Evolutionary conservation across 2,888 invertebrate species (phyloP).

Genomic region (Lypha dubia): DNA sequence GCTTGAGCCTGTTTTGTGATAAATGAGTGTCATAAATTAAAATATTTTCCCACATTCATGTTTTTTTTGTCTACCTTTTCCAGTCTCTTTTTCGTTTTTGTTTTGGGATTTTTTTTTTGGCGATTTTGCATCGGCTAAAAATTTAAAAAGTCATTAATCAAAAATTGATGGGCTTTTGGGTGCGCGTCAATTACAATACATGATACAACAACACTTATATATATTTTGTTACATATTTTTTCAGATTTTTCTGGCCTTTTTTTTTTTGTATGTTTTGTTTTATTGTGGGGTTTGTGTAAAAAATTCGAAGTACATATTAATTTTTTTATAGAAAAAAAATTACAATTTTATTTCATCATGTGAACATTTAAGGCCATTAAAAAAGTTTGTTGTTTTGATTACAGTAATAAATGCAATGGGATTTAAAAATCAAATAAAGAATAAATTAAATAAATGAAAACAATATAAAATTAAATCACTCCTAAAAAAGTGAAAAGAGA

Average conservation of each 20-base stretch:
- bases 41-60: slow-evolving; percentile 58
- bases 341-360: slow-evolving; percentile 67
- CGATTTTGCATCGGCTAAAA: slow-evolving; percentile 67
- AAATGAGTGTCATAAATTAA: slow-evolving; percentile 82
- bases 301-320: slow-evolving; percentile 36
- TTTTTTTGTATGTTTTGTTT: slow-evolving; percentile 21
- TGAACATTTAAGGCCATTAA: slow-evolving; percentile 66
- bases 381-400: slow-evolving; percentile 71
- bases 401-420: slow-evolving; percentile 65
- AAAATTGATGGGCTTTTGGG: slow-evolving; percentile 69
- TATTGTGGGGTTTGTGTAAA: slow-evolving; percentile 20
- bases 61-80: slow-evolving; percentile 1
- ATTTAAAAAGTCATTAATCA: slow-evolving; percentile 74
- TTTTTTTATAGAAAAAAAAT: slow-evolving; percentile 26
- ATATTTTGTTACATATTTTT: slow-evolving; percentile 40
- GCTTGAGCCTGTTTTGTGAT: slow-evolving; percentile 76
- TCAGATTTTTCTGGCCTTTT: background rate
- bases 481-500: background rate
- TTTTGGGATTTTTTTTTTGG: background rate
- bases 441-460: slow-evolving; percentile 47
- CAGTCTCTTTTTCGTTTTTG: background rate
- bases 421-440: slow-evolving; percentile 25
- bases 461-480: slow-evolving; percentile 26
- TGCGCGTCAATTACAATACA: slow-evolving; percentile 60
- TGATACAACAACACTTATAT: slow-evolving; percentile 33